These are phyloP conservation scores for Antrozous pallidus DNA, from an alignment of 2,797 vertebrate genomes.

Conservation along the genomic window DNA sequence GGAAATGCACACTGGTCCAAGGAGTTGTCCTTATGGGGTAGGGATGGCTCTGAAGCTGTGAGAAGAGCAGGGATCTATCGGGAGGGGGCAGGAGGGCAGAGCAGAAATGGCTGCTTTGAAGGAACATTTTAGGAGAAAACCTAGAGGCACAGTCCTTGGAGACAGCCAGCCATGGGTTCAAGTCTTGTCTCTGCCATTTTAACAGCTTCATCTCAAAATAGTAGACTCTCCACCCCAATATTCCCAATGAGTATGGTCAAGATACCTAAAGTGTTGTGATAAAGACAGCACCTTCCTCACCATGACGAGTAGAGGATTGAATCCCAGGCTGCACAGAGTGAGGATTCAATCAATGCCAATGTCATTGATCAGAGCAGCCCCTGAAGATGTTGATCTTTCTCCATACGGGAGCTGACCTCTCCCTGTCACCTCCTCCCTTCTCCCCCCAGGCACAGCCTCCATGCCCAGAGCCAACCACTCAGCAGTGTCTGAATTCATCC, in stretches of 20 bases:
- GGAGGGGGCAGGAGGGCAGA: neutral
- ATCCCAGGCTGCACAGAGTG: neutral
- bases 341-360: fast-evolving
- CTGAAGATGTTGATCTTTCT: neutral
- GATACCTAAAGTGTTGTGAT: neutral
- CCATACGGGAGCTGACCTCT: neutral
- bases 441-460: neutral
- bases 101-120: neutral
- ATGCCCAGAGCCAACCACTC: constrained; percentile 50
- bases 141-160: neutral
- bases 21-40: no score
- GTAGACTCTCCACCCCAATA: neutral
- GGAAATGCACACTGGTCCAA: neutral
- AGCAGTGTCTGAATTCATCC: constrained; percentile 55
- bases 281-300: neutral
- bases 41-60: neutral
- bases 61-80: neutral
- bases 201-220: neutral
- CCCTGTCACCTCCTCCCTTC: neutral
- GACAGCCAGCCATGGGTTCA: neutral
- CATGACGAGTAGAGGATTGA: neutral
- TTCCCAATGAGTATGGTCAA: neutral
- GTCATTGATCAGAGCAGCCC: neutral
- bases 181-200: neutral
- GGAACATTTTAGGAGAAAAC: neutral